phyloP scores from a whole-genome alignment of 1,140 invertebrate genomes.

The Hirudo medicinalis region DNA sequence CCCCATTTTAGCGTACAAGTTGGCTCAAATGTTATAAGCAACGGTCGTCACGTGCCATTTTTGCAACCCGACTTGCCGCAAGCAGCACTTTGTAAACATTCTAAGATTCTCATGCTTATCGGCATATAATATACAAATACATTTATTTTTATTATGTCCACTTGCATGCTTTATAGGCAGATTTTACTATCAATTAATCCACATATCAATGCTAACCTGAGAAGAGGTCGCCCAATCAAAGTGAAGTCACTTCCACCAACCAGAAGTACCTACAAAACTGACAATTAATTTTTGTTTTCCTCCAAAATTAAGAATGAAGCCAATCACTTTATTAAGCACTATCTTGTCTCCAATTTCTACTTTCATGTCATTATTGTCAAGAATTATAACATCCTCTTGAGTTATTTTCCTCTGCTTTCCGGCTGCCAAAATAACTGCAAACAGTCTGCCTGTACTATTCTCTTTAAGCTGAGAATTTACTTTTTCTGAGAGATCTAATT shows the following conservation, averaged over 20 bases:
- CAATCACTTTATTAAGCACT: conserved; percentile 64
- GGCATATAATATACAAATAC: no score
- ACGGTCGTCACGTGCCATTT: no score
- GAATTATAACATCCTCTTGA: conserved; percentile 65
- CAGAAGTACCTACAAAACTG: conserved; percentile 49
- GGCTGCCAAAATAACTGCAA: conserved; percentile 67
- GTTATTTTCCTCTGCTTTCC: conserved; percentile 79
- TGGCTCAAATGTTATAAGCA: no score
- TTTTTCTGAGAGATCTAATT: background rate
- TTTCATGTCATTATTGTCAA: conserved; percentile 64
- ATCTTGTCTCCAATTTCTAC: conserved; percentile 68
- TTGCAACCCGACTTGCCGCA: no score
- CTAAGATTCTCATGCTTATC: no score
- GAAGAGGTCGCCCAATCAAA: conserved; percentile 63
- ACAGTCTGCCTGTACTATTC: conserved; percentile 53
- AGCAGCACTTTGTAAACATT: no score
- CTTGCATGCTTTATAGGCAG: background rate
- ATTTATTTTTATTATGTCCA: no score
- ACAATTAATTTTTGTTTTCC: conserved; percentile 11
- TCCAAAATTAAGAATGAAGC: conserved; percentile 11
- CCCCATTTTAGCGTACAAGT: no score
- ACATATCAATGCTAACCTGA: conserved; percentile 46
- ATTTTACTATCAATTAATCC: background rate
- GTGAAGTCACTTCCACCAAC: conserved; percentile 73
- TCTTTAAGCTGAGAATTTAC: conserved; percentile 13